phyloP scores from a whole-genome alignment of 2,888 invertebrate species.

The Dusona sp. region DNA sequence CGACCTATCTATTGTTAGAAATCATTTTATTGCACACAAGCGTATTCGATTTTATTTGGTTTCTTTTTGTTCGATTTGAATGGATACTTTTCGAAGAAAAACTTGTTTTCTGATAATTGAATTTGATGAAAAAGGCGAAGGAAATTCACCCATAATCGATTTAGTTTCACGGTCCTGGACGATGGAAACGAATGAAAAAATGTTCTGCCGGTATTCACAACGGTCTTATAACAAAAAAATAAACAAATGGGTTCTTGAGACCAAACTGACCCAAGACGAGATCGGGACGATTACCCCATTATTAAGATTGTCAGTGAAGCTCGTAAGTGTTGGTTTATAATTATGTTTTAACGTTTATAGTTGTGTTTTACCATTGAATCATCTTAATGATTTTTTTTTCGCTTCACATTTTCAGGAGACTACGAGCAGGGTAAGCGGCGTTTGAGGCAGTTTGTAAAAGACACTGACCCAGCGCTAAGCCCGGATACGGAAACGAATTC shows the following conservation, averaged over 20 bases:
- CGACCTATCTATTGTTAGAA: not conserved
- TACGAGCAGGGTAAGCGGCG: not conserved
- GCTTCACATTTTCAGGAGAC: not conserved
- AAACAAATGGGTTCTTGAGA: not conserved
- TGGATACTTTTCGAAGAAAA: not conserved
- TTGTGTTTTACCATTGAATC: not conserved
- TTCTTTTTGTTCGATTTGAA: not conserved
- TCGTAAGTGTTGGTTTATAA: no score
- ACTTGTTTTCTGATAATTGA: not conserved
- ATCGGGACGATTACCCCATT: not conserved
- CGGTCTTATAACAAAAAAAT: not conserved
- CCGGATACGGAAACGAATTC: not conserved
- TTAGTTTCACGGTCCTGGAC: conserved; percentile 2
- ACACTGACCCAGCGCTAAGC: not conserved
- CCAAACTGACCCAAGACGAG: not conserved
- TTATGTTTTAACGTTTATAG: not conserved
- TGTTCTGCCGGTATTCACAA: not conserved
- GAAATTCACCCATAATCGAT: not conserved
- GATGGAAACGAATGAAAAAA: not conserved
- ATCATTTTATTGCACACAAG: not conserved
- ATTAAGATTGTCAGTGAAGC: not conserved
- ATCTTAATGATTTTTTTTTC: not conserved
- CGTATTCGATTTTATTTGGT: not conserved
- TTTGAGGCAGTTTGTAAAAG: not conserved
- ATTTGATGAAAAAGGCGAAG: not conserved